Percentiles rank a stretch among this genome's conserved stretches.
Evolutionary conservation across 2,888 invertebrate genomes (phyloP).

Genomic region (Iphiclides podalirius): DNA sequence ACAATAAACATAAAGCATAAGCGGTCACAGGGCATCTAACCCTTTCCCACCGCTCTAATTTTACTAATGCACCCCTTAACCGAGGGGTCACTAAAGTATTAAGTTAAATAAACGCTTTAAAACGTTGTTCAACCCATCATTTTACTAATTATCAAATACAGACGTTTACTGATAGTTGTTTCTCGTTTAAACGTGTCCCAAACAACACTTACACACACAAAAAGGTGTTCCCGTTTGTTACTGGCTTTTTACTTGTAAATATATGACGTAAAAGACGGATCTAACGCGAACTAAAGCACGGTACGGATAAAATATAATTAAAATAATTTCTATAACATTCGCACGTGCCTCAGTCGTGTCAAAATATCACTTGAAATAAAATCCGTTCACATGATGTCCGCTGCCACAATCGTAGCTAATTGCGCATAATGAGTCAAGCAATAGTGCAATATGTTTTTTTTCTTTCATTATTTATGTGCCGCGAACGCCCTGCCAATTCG

Average conservation of each 20-base stretch:
- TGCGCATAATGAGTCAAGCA: constrained; percentile 76
- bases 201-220: too few species aligned
- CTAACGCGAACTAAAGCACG: too few species aligned
- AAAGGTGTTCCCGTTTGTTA: too few species aligned
- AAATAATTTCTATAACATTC: constrained; percentile 30
- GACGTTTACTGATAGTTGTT: constrained; percentile 22
- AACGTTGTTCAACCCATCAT: constrained; percentile 56
- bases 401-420: constrained; percentile 78
- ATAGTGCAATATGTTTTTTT: constrained; percentile 73
- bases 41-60: constrained; percentile 80
- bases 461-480: constrained; percentile 66
- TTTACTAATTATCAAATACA: constrained; percentile 59
- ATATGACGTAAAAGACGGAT: too few species aligned
- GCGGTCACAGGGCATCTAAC: constrained; percentile 47
- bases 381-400: constrained; percentile 69
- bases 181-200: constrained; percentile 1
- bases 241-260: too few species aligned
- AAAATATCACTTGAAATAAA: constrained; percentile 43
- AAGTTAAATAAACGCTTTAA: constrained; percentile 63
- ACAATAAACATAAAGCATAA: constrained; percentile 74
- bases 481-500: constrained; percentile 57
- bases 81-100: constrained; percentile 63
- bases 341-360: constrained; percentile 42
- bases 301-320: constrained; percentile 8
- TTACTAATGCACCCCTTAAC: constrained; percentile 71